Evolutionary conservation across 2,797 vertebrate species (phyloP).

Genomic region (Poeciliopsis gracilis): DNA sequence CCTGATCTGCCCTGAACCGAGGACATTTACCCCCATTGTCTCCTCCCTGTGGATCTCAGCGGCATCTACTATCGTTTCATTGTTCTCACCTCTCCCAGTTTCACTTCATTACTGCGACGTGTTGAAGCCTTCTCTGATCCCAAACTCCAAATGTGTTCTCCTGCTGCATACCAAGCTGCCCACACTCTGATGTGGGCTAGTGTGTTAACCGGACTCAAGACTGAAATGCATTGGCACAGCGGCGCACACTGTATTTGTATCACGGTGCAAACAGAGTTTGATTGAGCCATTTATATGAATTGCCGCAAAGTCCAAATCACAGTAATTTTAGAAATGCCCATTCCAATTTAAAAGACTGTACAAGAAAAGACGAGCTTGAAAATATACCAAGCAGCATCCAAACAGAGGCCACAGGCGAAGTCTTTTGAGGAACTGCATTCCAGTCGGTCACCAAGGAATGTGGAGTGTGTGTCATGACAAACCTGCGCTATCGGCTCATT

Average conservation of each 20-base stretch:
- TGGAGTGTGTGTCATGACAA: constrained; percentile 60
- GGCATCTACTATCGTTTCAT: constrained; percentile 45
- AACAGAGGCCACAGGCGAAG: constrained; percentile 76
- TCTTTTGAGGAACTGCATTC: constrained; percentile 69
- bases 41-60: neutral
- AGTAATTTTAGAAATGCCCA: constrained; percentile 68
- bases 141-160: constrained; percentile 53
- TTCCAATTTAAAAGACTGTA: constrained; percentile 56
- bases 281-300: constrained; percentile 57
- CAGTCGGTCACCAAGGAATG: constrained; percentile 70
- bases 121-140: constrained; percentile 59
- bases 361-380: constrained; percentile 62
- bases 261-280: constrained; percentile 32
- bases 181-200: constrained; percentile 59
- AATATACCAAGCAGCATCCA: constrained; percentile 62
- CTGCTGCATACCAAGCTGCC: constrained; percentile 62
- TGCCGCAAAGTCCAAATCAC: constrained; percentile 56
- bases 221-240: constrained; percentile 65
- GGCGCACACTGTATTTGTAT: constrained; percentile 51
- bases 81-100: constrained; percentile 60
- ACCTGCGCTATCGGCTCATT: constrained; percentile 68
- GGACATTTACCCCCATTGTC: neutral
- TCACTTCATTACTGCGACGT: constrained; percentile 58
- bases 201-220: constrained; percentile 65
- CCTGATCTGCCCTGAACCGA: neutral